Conservation (phyloP, 2,797 vertebrate species). For the Sparidentex hasta region DNA sequence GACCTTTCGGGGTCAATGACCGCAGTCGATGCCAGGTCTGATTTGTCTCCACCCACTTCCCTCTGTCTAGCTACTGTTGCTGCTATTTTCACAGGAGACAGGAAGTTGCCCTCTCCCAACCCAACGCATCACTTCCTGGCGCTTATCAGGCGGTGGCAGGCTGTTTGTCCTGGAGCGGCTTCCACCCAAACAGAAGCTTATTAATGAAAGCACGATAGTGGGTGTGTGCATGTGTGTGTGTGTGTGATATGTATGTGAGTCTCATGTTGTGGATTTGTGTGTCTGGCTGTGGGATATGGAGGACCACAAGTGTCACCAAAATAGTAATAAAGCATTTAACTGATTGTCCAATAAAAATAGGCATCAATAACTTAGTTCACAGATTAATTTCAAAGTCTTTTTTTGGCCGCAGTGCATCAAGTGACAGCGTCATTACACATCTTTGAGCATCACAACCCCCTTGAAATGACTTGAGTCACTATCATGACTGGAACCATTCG, state of each 20-base stretch:
- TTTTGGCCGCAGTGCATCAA: too few species aligned
- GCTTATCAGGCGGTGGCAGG: conserved; percentile 78
- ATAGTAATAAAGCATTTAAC: too few species aligned
- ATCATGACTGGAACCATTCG: too few species aligned
- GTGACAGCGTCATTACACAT: too few species aligned
- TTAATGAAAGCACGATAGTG: neutral
- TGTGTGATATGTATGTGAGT: neutral
- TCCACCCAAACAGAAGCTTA: conserved; percentile 67
- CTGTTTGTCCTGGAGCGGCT: conserved; percentile 75
- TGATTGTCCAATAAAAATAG: neutral
- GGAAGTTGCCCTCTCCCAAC: conserved; percentile 75
- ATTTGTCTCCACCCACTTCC: conserved; percentile 39
- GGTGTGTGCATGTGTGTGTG: neutral
- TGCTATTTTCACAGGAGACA: conserved; percentile 79
- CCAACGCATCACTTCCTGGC: conserved; percentile 80
- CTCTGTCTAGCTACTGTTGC: conserved; percentile 58
- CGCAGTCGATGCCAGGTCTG: conserved; percentile 21
- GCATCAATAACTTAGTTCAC: too few species aligned
- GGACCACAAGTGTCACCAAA: too few species aligned
- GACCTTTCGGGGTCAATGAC: conserved; percentile 40
- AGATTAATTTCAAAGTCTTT: too few species aligned
- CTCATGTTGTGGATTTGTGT: conserved; percentile 7
- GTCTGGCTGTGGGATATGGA: neutral
- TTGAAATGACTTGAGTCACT: too few species aligned
- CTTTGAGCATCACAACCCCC: too few species aligned